Base-by-base conservation (phyloP, 2,113 vertebrate genomes). In the Cricetomys ansorgei region DNA sequence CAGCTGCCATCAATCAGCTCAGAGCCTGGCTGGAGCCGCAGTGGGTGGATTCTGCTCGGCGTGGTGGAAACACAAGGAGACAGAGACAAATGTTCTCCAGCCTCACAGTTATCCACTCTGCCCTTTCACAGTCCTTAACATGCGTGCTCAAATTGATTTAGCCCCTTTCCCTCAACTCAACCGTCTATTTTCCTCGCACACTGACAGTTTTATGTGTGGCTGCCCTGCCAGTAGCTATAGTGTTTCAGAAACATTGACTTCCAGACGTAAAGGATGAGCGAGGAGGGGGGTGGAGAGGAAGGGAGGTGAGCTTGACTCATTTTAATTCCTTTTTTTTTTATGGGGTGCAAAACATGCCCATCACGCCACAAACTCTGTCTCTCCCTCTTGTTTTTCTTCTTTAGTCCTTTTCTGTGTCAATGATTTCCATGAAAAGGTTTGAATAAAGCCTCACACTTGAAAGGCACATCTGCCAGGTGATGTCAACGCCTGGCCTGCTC, bases 1-100 rank as follows among this genome's bases (percentile, higher is more conserved):
- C 99, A 98, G 99, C 99, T 99, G 99, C 99, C 99, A 98, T 99
- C 99, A 99, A 99, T 99, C 99, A 99, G 98, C 98, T 9, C 98
- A 98, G 99, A 99, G 99, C 95, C 99, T 97, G 99, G 97, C 98
- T 99, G 99, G 99, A 99, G 99, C 99, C 99, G 98, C 98, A 96
- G 62, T 98, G 98, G 98, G 98, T 98, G 98, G 98, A 98, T 98
- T 98, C 97, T 96, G 97, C 98, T 98, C 98, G 95, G 97, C 97
- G 97, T 98, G 96, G 97, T 98, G 98, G 98, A 99, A 99, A 98
- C 96, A 97, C 98, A 98, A 99, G 96, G 97, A 99, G 98, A 99
- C 99, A 99, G 98, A 99, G 99, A 99, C 98, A 98, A 99, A 99
- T 99, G 98, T 98, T 98, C 98, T 98, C 98, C 97, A 98, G 98